Percentiles rank a stretch among this genome's conserved stretches.
These are phyloP conservation scores for Catonia carolina DNA, from an alignment of 2,888 invertebrate genomes.

Conservation along the genomic window DNA sequence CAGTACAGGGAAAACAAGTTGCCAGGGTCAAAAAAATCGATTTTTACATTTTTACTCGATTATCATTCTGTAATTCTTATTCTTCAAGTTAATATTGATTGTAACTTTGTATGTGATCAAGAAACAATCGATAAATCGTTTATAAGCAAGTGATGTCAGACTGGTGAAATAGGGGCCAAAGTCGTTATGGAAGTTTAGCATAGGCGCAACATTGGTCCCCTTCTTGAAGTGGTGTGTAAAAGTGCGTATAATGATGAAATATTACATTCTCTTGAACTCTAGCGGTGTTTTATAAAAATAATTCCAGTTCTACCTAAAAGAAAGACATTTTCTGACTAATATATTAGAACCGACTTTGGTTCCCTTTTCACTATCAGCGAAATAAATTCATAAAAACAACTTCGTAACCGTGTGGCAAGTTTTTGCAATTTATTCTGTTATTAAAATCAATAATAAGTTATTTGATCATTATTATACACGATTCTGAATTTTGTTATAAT, in stretches of 20 bases:
- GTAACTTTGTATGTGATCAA: not conserved
- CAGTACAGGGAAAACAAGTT: no score
- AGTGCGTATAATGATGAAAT: conserved; percentile 6
- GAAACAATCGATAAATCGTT: no score
- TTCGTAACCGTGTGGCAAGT: no score
- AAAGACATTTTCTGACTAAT: not conserved
- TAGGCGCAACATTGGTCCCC: conserved; percentile 11
- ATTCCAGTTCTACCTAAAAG: not conserved
- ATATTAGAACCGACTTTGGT: not conserved
- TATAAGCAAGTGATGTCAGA: conserved; percentile 3
- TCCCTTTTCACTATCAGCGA: conserved; percentile 5
- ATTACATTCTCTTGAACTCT: conserved; percentile 3
- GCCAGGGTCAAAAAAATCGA: no score
- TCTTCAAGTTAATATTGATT: not conserved
- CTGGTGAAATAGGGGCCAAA: conserved; percentile 6
- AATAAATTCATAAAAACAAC: not conserved
- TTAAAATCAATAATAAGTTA: no score
- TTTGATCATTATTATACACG: not conserved
- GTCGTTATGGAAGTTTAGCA: not conserved
- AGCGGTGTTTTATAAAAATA: conserved; percentile 6
- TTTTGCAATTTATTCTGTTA: no score
- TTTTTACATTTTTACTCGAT: no score
- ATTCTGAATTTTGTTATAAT: no score
- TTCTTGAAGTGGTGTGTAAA: conserved; percentile 4
- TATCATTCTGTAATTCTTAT: no score